Evolutionary conservation across 2,113 vertebrate genomes (phyloP), one percentile per base, ranked within the genome.

Genomic region (Macaca nemestrina): DNA sequence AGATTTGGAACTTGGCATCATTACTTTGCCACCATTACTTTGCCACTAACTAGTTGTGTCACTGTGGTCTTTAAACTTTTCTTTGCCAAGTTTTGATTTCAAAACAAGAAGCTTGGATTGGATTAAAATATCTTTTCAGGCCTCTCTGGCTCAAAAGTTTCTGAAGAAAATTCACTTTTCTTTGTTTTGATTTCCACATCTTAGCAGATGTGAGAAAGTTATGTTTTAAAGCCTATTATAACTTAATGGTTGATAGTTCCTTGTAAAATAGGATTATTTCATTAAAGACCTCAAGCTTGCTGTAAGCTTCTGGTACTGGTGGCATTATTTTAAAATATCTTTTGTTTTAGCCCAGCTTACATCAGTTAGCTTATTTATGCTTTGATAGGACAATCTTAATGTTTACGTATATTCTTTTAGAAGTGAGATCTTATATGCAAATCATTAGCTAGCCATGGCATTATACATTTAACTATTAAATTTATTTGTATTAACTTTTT

Each of bases 401-500:
- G 48, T 84, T 70, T 67, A 68, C 48, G 32, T 48, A 20, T 79
- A 40, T 94, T 83, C 52, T 61, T 93, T 92, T 72, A 86, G 70
- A 93, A 92, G 48, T 76, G 45, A 88, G 85, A 72, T 68, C 59
- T 85, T 95, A 0, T 73, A 43, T 95, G 67, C 25, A 82, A 32
- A 68, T 64, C 75, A 48, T 75, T 90, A 96, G 86, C 30, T 93
- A 89, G 95, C 57, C 25, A 32, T 91, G 48, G 9, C 48, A 45
- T 88, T 92, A 35, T 64, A 50, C 23, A 13, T 93, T 86, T 94
- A 89, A 61, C 22, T 93, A 35, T 90, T 84, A 81, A 89, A 93
- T 92, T 97, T 45, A 67, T 91, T 87, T 98, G 96, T 97, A 91
- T 96, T 92, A 93, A 96, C 72, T 95, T 93, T 96, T 59, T 97